These are phyloP conservation scores for Ataeniobius toweri DNA, from an alignment of 2,797 vertebrate species.

Conservation along the genomic window DNA sequence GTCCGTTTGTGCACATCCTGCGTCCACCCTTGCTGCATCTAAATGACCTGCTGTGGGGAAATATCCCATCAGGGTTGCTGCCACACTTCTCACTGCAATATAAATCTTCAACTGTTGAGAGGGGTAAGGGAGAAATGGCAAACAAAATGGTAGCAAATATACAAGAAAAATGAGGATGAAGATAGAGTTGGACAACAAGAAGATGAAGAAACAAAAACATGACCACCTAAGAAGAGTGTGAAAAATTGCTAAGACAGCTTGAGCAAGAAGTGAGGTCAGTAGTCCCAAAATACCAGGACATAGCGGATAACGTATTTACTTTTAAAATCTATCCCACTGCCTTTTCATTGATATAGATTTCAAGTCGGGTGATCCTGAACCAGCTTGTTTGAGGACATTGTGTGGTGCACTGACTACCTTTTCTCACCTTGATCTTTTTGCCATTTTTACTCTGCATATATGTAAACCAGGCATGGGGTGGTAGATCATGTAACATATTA, in stretches of 20 bases:
- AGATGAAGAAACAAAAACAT: constrained; percentile 26
- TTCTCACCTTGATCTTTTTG: too few species aligned
- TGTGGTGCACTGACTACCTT: too few species aligned
- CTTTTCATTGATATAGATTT: not conserved
- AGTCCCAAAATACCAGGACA: not conserved
- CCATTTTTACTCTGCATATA: too few species aligned
- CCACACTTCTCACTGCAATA: constrained; percentile 47
- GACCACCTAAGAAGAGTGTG: constrained; percentile 7
- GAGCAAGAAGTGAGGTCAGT: not conserved
- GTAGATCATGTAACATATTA: too few species aligned
- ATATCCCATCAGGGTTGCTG: constrained; percentile 59
- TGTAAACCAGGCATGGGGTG: too few species aligned
- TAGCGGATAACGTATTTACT: not conserved
- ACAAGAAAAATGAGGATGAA: constrained; percentile 37
- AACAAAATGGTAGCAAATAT: constrained; percentile 11
- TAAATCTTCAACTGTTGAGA: constrained; percentile 38
- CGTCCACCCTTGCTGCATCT: constrained; percentile 63
- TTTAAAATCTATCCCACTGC: not conserved
- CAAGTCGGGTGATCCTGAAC: too few species aligned
- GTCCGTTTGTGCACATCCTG: constrained; percentile 38
- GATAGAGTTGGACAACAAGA: constrained; percentile 52
- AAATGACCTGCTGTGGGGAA: constrained; percentile 71
- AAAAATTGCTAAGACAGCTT: constrained; percentile 39
- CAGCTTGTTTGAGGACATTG: too few species aligned
- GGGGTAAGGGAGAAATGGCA: constrained; percentile 6